Conservation (phyloP, 2,113 vertebrate species). For the Meleagris gallopavo region DNA sequence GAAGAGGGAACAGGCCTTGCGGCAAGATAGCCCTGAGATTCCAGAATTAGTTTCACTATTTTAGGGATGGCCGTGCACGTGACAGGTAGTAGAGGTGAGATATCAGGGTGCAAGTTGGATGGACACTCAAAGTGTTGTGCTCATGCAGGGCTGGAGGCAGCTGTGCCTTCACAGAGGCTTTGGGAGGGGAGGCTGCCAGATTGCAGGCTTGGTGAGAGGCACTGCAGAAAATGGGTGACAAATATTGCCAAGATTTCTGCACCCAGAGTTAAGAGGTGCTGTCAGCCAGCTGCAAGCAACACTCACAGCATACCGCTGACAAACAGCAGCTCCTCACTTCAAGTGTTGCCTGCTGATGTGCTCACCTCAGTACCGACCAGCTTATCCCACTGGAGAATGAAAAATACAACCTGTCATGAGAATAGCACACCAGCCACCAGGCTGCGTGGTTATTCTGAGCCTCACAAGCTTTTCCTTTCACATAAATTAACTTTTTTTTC, state of each 20-base stretch:
- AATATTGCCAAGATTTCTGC: neutral
- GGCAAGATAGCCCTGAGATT: neutral
- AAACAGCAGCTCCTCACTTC: neutral
- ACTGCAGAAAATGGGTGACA: neutral
- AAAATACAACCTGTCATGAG: neutral
- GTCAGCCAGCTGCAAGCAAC: neutral
- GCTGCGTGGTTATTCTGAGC: neutral
- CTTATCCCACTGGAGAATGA: neutral
- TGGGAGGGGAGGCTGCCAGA: neutral
- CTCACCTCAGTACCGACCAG: neutral
- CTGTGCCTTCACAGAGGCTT: accelerated
- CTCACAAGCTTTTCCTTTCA: neutral
- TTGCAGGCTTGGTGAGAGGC: neutral
- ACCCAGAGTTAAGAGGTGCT: neutral
- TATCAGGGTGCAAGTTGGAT: accelerated
- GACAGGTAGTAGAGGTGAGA: neutral
- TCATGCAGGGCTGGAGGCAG: neutral
- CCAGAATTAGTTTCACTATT: neutral
- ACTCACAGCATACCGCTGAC: accelerated
- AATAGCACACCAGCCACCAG: accelerated
- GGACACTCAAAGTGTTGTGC: neutral
- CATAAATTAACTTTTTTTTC: neutral
- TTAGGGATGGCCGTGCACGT: neutral
- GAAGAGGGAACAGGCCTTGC: neutral
- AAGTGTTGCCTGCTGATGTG: neutral